Base-by-base conservation (phyloP, 1,140 invertebrate species). In the Antheraea mylitta region DNA sequence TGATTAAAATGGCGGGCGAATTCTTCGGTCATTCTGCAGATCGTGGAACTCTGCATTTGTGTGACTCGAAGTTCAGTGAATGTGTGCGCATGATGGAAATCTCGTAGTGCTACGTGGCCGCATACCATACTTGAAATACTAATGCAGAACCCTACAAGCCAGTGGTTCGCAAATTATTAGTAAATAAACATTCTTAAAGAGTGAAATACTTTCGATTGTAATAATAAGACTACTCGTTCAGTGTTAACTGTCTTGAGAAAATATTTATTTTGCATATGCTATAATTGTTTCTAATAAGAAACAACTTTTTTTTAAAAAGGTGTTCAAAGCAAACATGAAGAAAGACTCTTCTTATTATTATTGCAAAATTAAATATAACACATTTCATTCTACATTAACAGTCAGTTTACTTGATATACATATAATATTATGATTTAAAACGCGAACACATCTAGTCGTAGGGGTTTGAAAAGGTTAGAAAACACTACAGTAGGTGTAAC, bases 71-170 rank as follows among this genome's bases (percentile, higher is more conserved):
- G 22, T 63, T 60, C 19, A 53, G 68, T 76, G 66, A 65, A 70
- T 76, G 72, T 79, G 74, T 77, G 72, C 68, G 70, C 61, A 45
- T 65, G 68, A 53, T 53, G 45, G 45, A 53, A 53, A 71, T 71
- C 22, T 30, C 75, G 64, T 42, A 79, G 67, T 82, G 76, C 78
- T 85, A 79, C 71, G 77, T 83, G 77, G 76, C 75, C 75, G 68
- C 68, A 70, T 83, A 83, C 68, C 68, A 69, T 83, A 84, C 67
- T 82, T 65, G 68, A 68, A 82, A 71, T 82, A 70, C 69, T 72
- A 78, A 77, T 68, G 69, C 75, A 79, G 77, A 76, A 73, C 75
- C 69, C 74, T 69, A 71, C 74, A 86, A 81, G 80, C 81, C 82
- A 53, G 45, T 53, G 45, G 45, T 2, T 53, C 45, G 11, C 45